Conservation (phyloP, 2,888 invertebrate species). For the Clanis bilineata region DNA sequence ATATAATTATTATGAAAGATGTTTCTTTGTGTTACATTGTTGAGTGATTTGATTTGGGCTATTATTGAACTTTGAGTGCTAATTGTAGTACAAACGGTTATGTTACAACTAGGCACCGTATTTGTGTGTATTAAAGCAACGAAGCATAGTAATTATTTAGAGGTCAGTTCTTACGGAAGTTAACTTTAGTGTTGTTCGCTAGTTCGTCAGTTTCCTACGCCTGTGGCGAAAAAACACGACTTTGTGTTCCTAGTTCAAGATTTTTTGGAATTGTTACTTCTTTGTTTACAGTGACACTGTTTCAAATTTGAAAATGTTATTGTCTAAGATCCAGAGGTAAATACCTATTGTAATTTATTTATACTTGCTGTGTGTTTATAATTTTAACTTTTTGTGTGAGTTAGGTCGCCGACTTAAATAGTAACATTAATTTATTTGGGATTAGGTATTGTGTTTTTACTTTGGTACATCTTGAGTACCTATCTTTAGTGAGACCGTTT, state of each 20-base stretch:
- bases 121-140: neutral
- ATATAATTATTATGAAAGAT: neutral
- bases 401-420: too few relatives aligned
- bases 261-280: neutral
- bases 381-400: too few relatives aligned
- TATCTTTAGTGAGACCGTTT: too few relatives aligned
- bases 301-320: neutral
- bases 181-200: neutral
- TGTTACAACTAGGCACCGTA: neutral
- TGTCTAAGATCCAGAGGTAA: conserved; percentile 1
- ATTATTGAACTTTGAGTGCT: neutral
- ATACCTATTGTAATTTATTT: neutral
- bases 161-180: conserved; percentile 8
- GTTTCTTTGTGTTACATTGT: neutral
- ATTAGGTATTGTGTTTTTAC: too few relatives aligned
- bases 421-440: too few relatives aligned
- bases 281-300: neutral
- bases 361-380: neutral
- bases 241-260: neutral
- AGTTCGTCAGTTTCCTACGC: neutral
- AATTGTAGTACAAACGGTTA: neutral
- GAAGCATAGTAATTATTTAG: neutral
- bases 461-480: too few relatives aligned
- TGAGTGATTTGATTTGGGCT: neutral
- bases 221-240: neutral